Evolutionary conservation across 2,888 invertebrate genomes (phyloP), one percentile per base, ranked within the genome.

Genomic region (Sialis lutaria): DNA sequence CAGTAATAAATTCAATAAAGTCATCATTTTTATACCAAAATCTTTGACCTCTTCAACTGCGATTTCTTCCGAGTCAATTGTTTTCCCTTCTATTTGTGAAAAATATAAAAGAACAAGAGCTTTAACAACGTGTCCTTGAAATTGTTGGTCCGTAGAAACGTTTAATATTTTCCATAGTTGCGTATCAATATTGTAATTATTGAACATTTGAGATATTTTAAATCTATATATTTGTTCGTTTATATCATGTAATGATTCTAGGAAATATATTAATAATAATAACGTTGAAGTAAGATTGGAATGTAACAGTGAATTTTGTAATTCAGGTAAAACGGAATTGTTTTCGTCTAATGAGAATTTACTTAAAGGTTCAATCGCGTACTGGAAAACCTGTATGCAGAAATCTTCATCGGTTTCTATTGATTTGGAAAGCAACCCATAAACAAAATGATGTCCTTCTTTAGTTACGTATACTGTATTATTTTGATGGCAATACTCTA

Each of bases 391-490:
- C 50, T 72, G 64, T 48, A 69, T 65, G 12, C 77, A 72, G 35
- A 75, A 67, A 9, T 60, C 57, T 41, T 60, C 60, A 53, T 76
- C 70, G 35, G 70, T 62, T 44, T 72, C 68, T 13, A 69, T 67
- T 1, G 72, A 60, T 58, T 69, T 73, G 63, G 73, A 73, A 1
- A 81, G 56, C 47, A 82, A 68, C 49, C 68, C 67, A 12, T 72
- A 70, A 12, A 82, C 64, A 54, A 85, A 77, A 49, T 72, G 70
- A 47, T 78, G 75, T 6, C 78, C 75, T 57, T 81, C 78, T 37
- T 77, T 69, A 0, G 77, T 72, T 7, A 85, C 75, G 57, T 84
- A 86, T 39, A 85, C 67, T 0, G 85, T 85, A 50, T 78, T 75
- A 59, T 75, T 77, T 47, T 73, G 67, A 53, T 78, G 73, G 50